phyloP scores from a whole-genome alignment of 2,113 vertebrate species.

The Plestiodon gilberti region DNA sequence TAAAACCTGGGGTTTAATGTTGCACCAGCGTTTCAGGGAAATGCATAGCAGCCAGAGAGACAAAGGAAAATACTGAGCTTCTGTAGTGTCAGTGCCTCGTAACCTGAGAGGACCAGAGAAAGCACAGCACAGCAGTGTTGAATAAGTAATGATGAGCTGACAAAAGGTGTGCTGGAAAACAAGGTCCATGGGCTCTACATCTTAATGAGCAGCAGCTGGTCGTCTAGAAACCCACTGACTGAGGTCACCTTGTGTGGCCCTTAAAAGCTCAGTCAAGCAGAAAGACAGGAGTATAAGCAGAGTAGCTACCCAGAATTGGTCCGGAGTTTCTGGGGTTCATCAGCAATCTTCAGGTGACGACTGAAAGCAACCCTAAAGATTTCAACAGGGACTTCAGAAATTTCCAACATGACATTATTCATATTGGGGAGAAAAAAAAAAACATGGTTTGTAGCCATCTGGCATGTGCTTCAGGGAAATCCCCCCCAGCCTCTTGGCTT shows the following conservation, averaged over 20 bases:
- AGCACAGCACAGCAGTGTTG: background rate
- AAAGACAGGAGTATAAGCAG: background rate
- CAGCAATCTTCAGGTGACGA: no score
- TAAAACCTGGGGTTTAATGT: accelerated
- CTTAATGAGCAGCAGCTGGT: accelerated
- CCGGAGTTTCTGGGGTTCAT: no score
- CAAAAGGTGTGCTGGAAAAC: background rate
- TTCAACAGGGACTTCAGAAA: no score
- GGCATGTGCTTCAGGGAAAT: no score
- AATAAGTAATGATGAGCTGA: constrained; percentile 9
- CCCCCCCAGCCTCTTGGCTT: no score
- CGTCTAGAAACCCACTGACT: accelerated
- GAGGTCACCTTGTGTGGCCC: accelerated
- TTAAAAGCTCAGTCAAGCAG: accelerated
- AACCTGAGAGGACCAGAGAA: background rate
- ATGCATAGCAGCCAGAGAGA: accelerated
- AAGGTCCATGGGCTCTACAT: accelerated
- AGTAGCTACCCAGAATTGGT: no score
- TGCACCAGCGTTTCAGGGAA: accelerated
- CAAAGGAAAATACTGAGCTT: background rate
- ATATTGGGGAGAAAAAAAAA: no score
- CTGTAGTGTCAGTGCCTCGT: background rate
- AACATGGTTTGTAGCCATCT: no score
- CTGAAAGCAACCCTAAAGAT: no score
- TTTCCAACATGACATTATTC: no score